phyloP scores from a whole-genome alignment of 1,140 invertebrate genomes.

The Drosophila kikkawai region DNA sequence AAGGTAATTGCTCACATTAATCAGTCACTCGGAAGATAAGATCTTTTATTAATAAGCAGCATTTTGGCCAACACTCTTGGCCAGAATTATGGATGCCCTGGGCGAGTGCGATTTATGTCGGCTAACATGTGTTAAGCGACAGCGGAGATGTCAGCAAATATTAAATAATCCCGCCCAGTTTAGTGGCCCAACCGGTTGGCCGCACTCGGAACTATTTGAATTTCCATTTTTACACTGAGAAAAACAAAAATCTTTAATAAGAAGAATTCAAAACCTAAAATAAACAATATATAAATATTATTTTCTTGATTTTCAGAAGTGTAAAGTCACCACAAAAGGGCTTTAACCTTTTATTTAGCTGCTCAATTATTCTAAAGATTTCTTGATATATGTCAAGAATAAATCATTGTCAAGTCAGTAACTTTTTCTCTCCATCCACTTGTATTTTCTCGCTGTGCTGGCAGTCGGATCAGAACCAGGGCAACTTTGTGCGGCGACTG shows the following conservation, averaged over 20 bases:
- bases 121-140: conserved; percentile 48
- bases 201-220: conserved; percentile 5
- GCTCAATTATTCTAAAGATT: neutral
- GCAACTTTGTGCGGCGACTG: conserved; percentile 24
- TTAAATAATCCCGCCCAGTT: conserved; percentile 39
- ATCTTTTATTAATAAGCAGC: conserved; percentile 44
- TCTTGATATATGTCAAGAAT: neutral
- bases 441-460: conserved; percentile 1
- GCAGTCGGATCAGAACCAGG: conserved; percentile 40
- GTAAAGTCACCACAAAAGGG: neutral
- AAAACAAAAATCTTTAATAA: neutral
- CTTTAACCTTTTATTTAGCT: neutral
- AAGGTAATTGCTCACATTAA: conserved; percentile 67
- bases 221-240: conserved; percentile 7
- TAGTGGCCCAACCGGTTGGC: conserved; percentile 47
- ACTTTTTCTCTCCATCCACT: neutral
- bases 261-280: too few species aligned
- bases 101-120: conserved; percentile 41
- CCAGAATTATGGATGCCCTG: conserved; percentile 42
- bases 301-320: neutral
- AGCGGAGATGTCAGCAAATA: conserved; percentile 39
- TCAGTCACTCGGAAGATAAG: conserved; percentile 45
- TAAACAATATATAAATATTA: neutral
- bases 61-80: conserved; percentile 22
- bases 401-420: conserved; percentile 12